phyloP scores from a whole-genome alignment of 2,797 vertebrate genomes.

The Neoniphon sammara region DNA sequence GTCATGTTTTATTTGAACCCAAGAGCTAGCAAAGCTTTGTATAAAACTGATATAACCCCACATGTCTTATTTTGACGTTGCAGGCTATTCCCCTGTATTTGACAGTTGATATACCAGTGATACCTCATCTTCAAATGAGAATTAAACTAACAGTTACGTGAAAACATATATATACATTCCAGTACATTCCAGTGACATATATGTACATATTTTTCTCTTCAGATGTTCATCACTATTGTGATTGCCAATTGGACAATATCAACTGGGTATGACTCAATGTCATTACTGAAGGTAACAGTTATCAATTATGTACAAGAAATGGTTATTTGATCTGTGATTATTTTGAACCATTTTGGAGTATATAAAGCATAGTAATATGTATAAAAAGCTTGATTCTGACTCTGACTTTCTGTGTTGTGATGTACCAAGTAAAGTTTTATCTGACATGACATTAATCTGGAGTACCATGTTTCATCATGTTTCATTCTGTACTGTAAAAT shows the following conservation, averaged over 20 bases:
- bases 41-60: background rate
- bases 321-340: slow-evolving; percentile 47
- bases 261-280: slow-evolving; percentile 10
- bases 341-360: slow-evolving; percentile 33
- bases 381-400: slow-evolving; percentile 25
- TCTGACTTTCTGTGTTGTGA: slow-evolving; percentile 40
- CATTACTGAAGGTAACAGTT: slow-evolving; percentile 3
- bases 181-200: slow-evolving; percentile 13
- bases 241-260: slow-evolving; percentile 3
- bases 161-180: slow-evolving; percentile 52
- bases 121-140: slow-evolving; percentile 66
- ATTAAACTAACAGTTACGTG: slow-evolving; percentile 7
- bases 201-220: slow-evolving; percentile 23
- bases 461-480: slow-evolving; percentile 4
- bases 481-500: background rate
- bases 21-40: background rate
- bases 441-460: slow-evolving; percentile 20
- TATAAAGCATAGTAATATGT: slow-evolving; percentile 27
- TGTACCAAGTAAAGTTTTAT: slow-evolving; percentile 55
- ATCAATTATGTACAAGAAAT: slow-evolving; percentile 27
- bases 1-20: background rate
- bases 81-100: slow-evolving; percentile 30
- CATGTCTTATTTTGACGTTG: slow-evolving; percentile 24
- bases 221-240: slow-evolving; percentile 27
- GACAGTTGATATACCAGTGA: slow-evolving; percentile 49